A percentile compares a stretch with the other conserved stretches of the same genome.
Conservation (phyloP, 2,113 vertebrate genomes). For the Machaerirhynchus nigripectus region DNA sequence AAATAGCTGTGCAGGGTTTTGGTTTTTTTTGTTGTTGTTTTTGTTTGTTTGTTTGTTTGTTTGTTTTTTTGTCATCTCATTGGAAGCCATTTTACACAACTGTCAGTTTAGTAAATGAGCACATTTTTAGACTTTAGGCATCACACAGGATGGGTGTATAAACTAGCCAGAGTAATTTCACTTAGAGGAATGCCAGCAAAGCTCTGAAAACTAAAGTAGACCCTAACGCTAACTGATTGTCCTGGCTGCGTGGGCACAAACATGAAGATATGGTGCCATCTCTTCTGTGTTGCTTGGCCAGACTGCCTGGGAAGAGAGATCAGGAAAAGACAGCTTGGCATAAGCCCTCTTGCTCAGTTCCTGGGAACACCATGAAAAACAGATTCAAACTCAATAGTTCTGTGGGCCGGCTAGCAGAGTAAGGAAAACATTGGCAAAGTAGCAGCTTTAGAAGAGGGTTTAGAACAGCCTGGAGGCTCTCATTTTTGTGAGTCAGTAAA, state of each 20-base stretch:
- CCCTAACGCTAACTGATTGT: not conserved
- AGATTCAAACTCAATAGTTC: not conserved
- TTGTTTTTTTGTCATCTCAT: not conserved
- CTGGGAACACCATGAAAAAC: not conserved
- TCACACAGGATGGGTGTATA: not conserved
- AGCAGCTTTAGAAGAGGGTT: not conserved
- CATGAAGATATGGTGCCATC: not conserved
- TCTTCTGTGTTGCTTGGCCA: constrained; percentile 7
- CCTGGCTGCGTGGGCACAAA: not conserved
- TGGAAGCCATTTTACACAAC: not conserved
- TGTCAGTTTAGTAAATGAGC: not conserved
- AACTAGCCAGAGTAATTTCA: not conserved
- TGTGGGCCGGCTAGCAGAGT: not conserved
- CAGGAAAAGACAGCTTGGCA: not conserved
- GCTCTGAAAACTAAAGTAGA: not conserved
- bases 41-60: no score
- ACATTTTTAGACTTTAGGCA: not conserved
- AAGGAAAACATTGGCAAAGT: constrained; percentile 23
- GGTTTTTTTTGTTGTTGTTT: not conserved
- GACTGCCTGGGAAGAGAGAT: constrained; percentile 22
- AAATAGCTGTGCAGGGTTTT: not conserved
- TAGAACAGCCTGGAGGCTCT: not conserved
- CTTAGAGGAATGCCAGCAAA: not conserved
- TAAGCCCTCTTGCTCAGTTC: not conserved
- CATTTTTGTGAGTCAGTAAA: not conserved